phyloP scores from a whole-genome alignment of 2,113 vertebrate species.

The Ia io region DNA sequence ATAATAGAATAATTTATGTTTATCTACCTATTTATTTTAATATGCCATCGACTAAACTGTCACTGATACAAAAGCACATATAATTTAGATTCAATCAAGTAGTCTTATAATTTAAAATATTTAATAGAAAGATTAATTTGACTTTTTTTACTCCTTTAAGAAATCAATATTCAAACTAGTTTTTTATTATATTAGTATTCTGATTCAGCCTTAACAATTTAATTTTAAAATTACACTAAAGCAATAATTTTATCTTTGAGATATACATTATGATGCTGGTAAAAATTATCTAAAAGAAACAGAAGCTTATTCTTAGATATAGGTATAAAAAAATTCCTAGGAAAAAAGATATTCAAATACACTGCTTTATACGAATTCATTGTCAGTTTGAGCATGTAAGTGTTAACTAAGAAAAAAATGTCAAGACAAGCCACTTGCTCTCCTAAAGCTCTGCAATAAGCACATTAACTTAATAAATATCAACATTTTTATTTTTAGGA shows the following conservation, averaged over 20 bases:
- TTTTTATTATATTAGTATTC: conserved; percentile 31
- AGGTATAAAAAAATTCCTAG: not conserved
- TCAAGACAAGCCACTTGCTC: not conserved
- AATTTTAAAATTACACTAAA: conserved; percentile 14
- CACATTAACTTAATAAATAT: conserved; percentile 15
- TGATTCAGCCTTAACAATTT: not conserved
- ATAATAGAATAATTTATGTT: conserved; percentile 10
- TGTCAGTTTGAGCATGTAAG: not conserved
- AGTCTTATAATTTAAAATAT: not conserved
- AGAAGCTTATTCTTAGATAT: conserved; percentile 26
- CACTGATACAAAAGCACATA: conserved; percentile 2
- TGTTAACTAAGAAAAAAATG: conserved; percentile 18
- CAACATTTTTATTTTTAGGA: not conserved
- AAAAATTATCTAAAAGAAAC: conserved; percentile 33
- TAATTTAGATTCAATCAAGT: not conserved
- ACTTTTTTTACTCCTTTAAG: not conserved
- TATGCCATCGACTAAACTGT: not conserved
- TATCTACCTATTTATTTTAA: not conserved
- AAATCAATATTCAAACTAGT: conserved; percentile 19
- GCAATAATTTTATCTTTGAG: conserved; percentile 36
- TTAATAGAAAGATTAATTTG: conserved; percentile 6
- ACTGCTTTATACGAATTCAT: conserved; percentile 26
- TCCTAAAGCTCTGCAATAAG: not conserved
- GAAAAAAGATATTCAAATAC: not conserved
- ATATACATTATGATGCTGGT: not conserved